Base-by-base conservation (phyloP, 2,113 vertebrate genomes). In the Prunella fulvescens region DNA sequence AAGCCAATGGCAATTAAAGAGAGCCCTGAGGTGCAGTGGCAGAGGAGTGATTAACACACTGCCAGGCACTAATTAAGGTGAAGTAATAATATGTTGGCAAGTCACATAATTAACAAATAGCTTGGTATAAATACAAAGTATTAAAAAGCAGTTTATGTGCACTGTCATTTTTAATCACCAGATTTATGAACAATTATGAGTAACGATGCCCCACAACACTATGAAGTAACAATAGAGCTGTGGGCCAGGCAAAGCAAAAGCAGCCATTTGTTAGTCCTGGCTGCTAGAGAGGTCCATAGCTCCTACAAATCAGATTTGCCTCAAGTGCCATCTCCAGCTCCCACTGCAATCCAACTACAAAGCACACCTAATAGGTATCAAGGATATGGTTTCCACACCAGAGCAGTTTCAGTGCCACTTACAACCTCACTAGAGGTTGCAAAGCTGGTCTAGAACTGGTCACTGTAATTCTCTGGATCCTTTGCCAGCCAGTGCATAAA, bases 51-150 rank as follows among this genome's bases (percentile, higher is more conserved):
- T 67, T 66, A 88, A 83, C 69, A 58, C 58, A 64, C 90, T 74
- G 69, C 85, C 76, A 40, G 39, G 72, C 57, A 81, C 33, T 66
- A 90, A 33, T 77, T 86, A 88, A 96, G 85, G 93, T 88, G 60
- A 95, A 92, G 79, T 76, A 90, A 90, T 88, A 92, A 86, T 71
- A 81, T 31, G 40, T 47, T 85, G 82, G 51, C 56, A 93, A 94
- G 90, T 90, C 67, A 95, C 70, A 90, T 74, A 82, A 95, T 86
- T 79, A 88, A 94, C 83, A 86, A 90, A 94, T 66, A 78, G 81
- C 73, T 47, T 62, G 22, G 74, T 80, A 89, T 80, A 91, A 95
- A 69, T 44, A 70, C 60, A 33, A 90, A 90, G 35, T 73, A 92
- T 88, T 92, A 86, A 86, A 86, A 94, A 81, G 80, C 76, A 64